These are phyloP conservation scores for Micrastur ruficollis DNA, from an alignment of 2,797 vertebrate species.

Conservation along the genomic window DNA sequence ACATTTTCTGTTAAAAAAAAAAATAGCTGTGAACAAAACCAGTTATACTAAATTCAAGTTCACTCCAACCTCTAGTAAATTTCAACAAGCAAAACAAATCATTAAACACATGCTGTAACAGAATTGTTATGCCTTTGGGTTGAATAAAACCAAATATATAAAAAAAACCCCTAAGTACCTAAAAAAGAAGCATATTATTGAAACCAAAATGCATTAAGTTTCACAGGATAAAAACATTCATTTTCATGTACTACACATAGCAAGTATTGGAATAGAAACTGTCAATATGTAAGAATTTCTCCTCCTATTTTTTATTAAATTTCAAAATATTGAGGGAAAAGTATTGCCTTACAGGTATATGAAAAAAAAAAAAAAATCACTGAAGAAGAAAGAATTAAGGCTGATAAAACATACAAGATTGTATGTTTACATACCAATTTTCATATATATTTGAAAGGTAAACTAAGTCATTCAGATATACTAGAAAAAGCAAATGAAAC, in stretches of 20 bases:
- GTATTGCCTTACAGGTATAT: not conserved
- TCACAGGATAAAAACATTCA: not conserved
- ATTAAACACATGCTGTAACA: not conserved
- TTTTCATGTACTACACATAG: not conserved
- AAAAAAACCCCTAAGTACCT: not conserved
- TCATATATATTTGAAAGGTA: not conserved
- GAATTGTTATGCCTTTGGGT: not conserved
- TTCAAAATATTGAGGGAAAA: not conserved
- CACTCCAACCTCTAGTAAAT: not conserved
- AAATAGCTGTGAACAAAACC: not conserved
- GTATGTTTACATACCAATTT: not conserved
- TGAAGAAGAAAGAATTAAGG: not conserved
- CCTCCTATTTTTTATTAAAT: not conserved
- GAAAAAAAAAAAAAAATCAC: not conserved
- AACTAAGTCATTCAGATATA: not conserved
- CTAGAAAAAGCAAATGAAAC: not conserved
- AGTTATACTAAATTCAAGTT: not conserved
- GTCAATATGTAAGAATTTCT: not conserved
- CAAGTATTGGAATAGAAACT: not conserved
- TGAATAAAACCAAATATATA: not conserved
- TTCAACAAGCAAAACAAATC: not conserved
- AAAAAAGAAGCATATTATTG: not conserved
- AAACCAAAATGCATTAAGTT: not conserved
- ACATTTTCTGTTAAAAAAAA: not conserved
- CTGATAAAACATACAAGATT: fast-evolving